Evolutionary conservation across 92 coral and sea anemone species (phyloP).

Genomic region (Epizoanthus stellaris): DNA sequence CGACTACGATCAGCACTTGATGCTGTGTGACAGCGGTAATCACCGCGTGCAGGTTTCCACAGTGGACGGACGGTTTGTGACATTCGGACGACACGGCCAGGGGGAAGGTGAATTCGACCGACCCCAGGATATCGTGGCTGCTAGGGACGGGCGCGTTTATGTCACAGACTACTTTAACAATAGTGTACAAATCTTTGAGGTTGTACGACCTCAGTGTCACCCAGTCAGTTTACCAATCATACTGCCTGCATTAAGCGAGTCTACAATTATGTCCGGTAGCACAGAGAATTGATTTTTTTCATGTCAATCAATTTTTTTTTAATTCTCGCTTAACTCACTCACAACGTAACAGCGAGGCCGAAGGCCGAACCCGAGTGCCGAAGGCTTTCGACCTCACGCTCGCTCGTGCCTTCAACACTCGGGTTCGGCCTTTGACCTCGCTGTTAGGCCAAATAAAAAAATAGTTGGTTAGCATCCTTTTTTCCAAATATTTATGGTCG

Average conservation of each 20-base stretch:
- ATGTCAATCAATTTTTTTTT: too few relatives aligned
- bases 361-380: too few relatives aligned
- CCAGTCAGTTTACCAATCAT: constrained; percentile 32
- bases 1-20: constrained; percentile 63
- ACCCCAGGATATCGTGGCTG: constrained; percentile 73
- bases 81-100: constrained; percentile 72
- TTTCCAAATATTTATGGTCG: too few relatives aligned
- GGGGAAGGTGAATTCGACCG: constrained; percentile 75
- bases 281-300: neutral
- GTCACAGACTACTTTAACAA: constrained; percentile 80
- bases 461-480: too few relatives aligned
- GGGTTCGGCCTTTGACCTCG: too few relatives aligned
- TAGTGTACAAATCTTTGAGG: constrained; percentile 65
- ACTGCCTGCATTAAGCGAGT: constrained; percentile 7
- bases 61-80: constrained; percentile 69
- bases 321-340: too few relatives aligned
- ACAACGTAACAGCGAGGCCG: too few relatives aligned
- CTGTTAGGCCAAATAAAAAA: too few relatives aligned
- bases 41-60: constrained; percentile 81
- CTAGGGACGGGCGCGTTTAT: constrained; percentile 59
- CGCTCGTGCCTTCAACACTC: too few relatives aligned
- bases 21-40: constrained; percentile 84
- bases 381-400: too few relatives aligned
- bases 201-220: constrained; percentile 13
- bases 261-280: constrained; percentile 10